Evolutionary conservation across 2,888 invertebrate genomes (phyloP).

Genomic region (Drosophila flavopinicola): DNA sequence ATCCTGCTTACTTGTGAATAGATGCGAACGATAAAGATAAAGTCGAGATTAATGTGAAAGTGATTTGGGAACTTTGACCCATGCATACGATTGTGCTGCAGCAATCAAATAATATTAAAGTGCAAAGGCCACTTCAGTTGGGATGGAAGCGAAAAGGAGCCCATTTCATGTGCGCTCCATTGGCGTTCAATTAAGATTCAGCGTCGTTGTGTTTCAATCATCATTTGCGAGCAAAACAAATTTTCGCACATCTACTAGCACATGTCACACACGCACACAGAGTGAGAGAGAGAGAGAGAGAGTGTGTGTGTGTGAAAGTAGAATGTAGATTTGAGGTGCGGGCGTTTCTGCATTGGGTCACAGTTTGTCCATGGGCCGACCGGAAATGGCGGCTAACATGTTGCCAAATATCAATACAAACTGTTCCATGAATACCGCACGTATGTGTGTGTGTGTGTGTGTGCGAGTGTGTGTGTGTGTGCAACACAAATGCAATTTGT

Average conservation of each 20-base stretch:
- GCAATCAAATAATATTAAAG: slow-evolving; percentile 13
- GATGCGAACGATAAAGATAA: background rate
- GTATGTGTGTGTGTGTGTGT: background rate
- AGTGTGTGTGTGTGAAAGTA: slow-evolving; percentile 1
- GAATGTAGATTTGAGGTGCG: slow-evolving; percentile 47
- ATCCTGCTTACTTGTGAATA: no score
- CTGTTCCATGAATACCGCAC: slow-evolving; percentile 4
- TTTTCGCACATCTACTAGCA: slow-evolving; percentile 45
- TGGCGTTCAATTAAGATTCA: slow-evolving; percentile 60
- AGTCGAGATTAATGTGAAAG: slow-evolving; percentile 8
- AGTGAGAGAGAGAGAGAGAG: background rate
- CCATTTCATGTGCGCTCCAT: slow-evolving; percentile 25
- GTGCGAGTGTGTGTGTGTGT: slow-evolving; percentile 5
- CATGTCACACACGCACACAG: slow-evolving; percentile 21
- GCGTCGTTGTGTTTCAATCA: slow-evolving; percentile 54
- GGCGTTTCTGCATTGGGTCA: slow-evolving; percentile 22
- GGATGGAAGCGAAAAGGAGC: no score
- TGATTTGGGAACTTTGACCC: background rate
- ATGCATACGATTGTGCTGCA: background rate
- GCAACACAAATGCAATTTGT: slow-evolving; percentile 75
- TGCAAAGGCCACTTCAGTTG: background rate
- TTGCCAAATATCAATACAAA: slow-evolving; percentile 60
- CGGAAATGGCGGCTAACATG: slow-evolving; percentile 60
- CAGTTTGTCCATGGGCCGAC: slow-evolving; percentile 38
- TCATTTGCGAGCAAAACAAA: slow-evolving; percentile 58